phyloP scores from a whole-genome alignment of 53 echinoderm and acorn worm genomes.

The Zoroaster sp. region DNA sequence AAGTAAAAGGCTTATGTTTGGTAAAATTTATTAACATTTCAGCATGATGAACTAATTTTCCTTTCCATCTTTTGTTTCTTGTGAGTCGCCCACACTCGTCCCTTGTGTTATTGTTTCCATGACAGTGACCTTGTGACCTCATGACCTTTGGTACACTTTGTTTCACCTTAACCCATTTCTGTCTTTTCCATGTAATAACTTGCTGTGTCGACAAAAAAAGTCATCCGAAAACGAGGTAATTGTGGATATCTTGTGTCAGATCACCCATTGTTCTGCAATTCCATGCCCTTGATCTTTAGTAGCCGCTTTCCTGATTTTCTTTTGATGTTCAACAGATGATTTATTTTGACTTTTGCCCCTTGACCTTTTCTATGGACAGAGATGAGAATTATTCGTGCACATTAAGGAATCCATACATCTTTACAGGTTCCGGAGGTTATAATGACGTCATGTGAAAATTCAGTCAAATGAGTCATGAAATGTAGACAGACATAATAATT shows the following conservation, averaged over 20 bases:
- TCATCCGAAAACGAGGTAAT: slow-evolving; percentile 95
- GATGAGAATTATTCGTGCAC: not conserved
- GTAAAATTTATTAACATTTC: not conserved
- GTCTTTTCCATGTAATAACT: slow-evolving; percentile 58
- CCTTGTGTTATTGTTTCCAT: slow-evolving; percentile 23
- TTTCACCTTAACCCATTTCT: slow-evolving; percentile 48
- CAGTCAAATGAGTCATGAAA: no score
- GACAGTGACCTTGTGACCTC: slow-evolving; percentile 20
- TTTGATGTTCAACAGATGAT: not conserved
- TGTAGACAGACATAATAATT: no score
- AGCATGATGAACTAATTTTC: not conserved
- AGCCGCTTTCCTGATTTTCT: not conserved
- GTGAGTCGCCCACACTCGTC: slow-evolving; percentile 15
- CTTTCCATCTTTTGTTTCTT: not conserved
- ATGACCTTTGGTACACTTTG: slow-evolving; percentile 19
- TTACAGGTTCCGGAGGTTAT: not conserved
- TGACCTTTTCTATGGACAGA: not conserved
- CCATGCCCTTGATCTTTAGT: slow-evolving; percentile 2
- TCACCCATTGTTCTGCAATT: not conserved
- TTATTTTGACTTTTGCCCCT: not conserved
- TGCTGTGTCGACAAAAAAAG: slow-evolving; percentile 63
- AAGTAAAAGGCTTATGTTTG: not conserved
- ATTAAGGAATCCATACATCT: not conserved
- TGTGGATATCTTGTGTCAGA: slow-evolving; percentile 2
- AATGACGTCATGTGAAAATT: no score